These are phyloP conservation scores for Platycnemis pennipes DNA, from an alignment of 2,888 invertebrate genomes.

Conservation along the genomic window DNA sequence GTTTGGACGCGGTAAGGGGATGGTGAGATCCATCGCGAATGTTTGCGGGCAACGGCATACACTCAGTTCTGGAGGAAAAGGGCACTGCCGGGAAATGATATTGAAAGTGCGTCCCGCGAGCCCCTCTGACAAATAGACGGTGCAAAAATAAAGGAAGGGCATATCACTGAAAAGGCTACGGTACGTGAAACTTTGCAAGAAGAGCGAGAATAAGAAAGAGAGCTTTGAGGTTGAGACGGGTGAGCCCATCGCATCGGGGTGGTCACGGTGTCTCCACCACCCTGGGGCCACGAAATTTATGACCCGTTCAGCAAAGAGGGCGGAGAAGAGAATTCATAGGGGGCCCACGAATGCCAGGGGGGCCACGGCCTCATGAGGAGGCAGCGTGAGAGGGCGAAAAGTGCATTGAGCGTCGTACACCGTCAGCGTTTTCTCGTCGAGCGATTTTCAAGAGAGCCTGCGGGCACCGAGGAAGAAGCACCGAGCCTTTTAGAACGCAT, in stretches of 20 bases:
- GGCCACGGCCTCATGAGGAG: neutral
- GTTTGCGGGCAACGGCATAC: neutral
- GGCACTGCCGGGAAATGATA: neutral
- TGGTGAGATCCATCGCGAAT: neutral
- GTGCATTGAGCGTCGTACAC: neutral
- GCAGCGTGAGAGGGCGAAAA: neutral
- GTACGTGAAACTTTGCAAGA: neutral
- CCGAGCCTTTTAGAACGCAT: neutral
- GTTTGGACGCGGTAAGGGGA: neutral
- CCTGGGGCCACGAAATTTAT: constrained; percentile 39
- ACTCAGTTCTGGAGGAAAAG: neutral
- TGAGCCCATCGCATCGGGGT: neutral
- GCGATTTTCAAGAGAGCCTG: neutral
- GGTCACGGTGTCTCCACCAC: constrained; percentile 33
- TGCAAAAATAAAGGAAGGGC: neutral
- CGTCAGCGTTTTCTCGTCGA: neutral
- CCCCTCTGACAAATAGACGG: no score
- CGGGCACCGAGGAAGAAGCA: neutral
- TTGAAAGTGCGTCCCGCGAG: no score
- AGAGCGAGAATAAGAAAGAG: neutral
- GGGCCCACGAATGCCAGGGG: neutral
- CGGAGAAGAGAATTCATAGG: neutral
- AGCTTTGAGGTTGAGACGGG: neutral
- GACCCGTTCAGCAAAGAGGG: neutral
- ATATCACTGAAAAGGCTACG: neutral